Conservation (phyloP, 1,140 invertebrate genomes). For the Adoxophyes honmai region DNA sequence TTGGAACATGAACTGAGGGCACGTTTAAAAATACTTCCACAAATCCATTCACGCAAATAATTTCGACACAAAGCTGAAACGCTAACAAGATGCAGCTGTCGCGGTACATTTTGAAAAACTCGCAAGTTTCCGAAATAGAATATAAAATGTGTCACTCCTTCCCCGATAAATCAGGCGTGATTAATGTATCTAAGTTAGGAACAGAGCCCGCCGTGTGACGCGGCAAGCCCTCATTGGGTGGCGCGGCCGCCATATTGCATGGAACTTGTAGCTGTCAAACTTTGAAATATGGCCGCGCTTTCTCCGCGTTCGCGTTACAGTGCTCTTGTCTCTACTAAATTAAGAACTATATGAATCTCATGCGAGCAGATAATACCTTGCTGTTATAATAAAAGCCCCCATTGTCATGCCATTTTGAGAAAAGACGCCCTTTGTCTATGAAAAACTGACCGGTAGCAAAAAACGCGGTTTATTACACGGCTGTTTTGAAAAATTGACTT, state of each 20-base stretch:
- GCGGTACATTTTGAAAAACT: constrained; percentile 72
- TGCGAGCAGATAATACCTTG: constrained; percentile 6
- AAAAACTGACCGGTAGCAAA: constrained; percentile 27
- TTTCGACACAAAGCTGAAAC: constrained; percentile 63
- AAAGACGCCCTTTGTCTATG: constrained; percentile 23
- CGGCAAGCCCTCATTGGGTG: constrained; percentile 70
- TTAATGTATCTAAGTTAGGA: constrained; percentile 65
- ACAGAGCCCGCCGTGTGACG: constrained; percentile 64
- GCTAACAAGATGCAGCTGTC: constrained; percentile 75
- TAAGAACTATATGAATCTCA: constrained; percentile 23
- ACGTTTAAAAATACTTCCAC: constrained; percentile 34
- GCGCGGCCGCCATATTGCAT: constrained; percentile 72
- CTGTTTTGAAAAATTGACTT: constrained; percentile 54
- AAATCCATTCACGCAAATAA: constrained; percentile 64
- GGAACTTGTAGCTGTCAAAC: constrained; percentile 73
- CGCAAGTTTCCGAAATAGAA: constrained; percentile 73
- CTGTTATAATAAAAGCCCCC: constrained; percentile 7
- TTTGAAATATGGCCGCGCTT: constrained; percentile 68
- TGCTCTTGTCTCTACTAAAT: constrained; percentile 61
- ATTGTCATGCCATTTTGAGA: constrained; percentile 8
- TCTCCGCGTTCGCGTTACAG: constrained; percentile 46
- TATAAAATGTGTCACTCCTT: constrained; percentile 76
- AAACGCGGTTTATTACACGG: constrained; percentile 45
- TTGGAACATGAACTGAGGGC: constrained; percentile 38
- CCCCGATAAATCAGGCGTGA: constrained; percentile 71